Base-by-base conservation (phyloP, 2,113 vertebrate genomes). In the Corapipo altera region DNA sequence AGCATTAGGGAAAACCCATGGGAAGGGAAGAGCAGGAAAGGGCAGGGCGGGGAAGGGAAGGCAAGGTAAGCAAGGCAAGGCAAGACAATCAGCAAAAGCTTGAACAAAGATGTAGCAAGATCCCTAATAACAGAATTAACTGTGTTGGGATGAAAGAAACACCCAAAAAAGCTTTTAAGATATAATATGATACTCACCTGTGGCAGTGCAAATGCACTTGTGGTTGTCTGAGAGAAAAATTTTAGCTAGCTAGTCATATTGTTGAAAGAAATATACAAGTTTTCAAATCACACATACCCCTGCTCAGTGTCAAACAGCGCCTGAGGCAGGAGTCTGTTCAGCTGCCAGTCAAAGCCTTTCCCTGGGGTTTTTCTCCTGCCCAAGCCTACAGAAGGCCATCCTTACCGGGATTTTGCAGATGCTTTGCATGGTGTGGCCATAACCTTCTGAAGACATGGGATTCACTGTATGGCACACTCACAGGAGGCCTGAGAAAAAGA, bases 391-490 rank as follows among this genome's bases (percentile, higher is more conserved):
- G 23, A 20, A 83, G 9, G 10, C 16, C 30, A 77, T 26, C 19
- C 15, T 59, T 32, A 73, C 5, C 6, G 57, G 19, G 11, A 69
- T 75, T 80, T 86, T 55, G 9, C 20, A 72, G 15, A 59, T 35
- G 16, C 5, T 70, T 5, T 58, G 12, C 15, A 33, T 9, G 2
- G 3, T 52, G 22, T 49, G 62, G 18, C 8, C 6, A 5, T n/a
- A 81, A 4, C 28, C 43, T 81, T 49, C 32, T 51, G 35, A 39
- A 90, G 18, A 32, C 26, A 14, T 7, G 2, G n/a, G 6, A 64
- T 54, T 74, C 26, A n/a, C 37, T 54, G 30, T 8, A 62, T 0
- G 0, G 4, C 11, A 37, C 7, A 20, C 15, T 32, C 22, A 54
- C 51, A 62, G 7, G 8, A 28, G 23, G 9, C 3, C 21, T 1